Percentiles rank a stretch among this genome's conserved stretches.
Conservation (phyloP, 1,140 invertebrate genomes). For the Hyphantria cunea region DNA sequence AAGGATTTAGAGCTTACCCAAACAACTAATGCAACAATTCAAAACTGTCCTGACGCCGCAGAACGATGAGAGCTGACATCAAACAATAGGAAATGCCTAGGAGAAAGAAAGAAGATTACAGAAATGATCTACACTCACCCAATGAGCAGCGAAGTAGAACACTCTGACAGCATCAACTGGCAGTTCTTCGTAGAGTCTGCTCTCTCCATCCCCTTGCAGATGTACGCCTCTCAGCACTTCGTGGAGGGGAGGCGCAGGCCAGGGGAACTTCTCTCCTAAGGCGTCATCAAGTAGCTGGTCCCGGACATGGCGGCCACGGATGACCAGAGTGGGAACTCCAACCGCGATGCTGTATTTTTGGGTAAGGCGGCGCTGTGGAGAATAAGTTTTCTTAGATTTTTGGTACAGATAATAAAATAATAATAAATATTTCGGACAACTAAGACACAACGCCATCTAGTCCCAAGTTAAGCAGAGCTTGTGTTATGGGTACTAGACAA, state of each 20-base stretch:
- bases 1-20: no score
- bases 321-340: conserved; percentile 88
- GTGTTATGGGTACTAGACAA: no score
- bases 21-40: no score
- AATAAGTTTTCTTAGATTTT: conserved; percentile 11
- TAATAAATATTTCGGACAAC: no score
- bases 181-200: conserved; percentile 81
- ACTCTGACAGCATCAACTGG: conserved; percentile 85
- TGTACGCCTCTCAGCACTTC: conserved; percentile 84
- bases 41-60: no score
- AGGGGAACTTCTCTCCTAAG: conserved; percentile 86
- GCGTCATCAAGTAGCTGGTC: conserved; percentile 86
- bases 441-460: no score
- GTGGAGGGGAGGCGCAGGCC: conserved; percentile 84
- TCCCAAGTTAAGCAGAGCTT: no score
- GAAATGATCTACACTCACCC: conserved; percentile 84
- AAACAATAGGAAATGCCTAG: no score
- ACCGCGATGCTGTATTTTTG: conserved; percentile 88
- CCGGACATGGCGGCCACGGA: conserved; percentile 88
- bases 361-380: conserved; percentile 85
- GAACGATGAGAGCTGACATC: no score
- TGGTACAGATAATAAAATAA: not conserved
- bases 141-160: conserved; percentile 92
- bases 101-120: no score
- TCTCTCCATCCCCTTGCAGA: conserved; percentile 81